A percentile compares a stretch with the other conserved stretches of the same genome.
These are phyloP conservation scores for Yponomeuta cagnagella DNA, from an alignment of 2,888 invertebrate genomes.

Conservation along the genomic window DNA sequence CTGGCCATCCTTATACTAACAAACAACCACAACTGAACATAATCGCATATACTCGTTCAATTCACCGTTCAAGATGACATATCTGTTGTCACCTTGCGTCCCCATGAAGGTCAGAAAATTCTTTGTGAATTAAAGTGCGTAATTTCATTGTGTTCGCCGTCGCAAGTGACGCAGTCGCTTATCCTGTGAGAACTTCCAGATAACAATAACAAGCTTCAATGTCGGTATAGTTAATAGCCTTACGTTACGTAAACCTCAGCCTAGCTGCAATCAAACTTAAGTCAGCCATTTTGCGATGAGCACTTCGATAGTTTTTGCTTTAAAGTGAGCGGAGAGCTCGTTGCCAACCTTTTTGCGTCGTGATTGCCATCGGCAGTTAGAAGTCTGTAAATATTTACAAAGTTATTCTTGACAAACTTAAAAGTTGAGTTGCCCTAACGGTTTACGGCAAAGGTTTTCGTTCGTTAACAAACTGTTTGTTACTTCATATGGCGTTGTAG, in stretches of 20 bases:
- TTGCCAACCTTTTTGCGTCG: slow-evolving; percentile 35
- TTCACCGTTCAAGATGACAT: neutral
- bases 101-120: slow-evolving; percentile 7
- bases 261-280: slow-evolving; percentile 28
- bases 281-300: slow-evolving; percentile 64
- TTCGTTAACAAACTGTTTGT: neutral
- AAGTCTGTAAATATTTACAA: slow-evolving; percentile 25
- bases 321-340: slow-evolving; percentile 47
- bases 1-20: slow-evolving; percentile 23
- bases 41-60: slow-evolving; percentile 10
- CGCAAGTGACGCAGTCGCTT: slow-evolving; percentile 30
- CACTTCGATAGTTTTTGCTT: slow-evolving; percentile 51
- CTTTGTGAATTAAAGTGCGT: neutral
- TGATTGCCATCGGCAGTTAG: slow-evolving; percentile 33
- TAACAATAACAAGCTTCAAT: slow-evolving; percentile 54
- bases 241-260: slow-evolving; percentile 45
- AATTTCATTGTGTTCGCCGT: slow-evolving; percentile 13
- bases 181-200: slow-evolving; percentile 53
- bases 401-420: slow-evolving; percentile 1
- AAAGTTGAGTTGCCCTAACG: neutral
- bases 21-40: slow-evolving; percentile 23
- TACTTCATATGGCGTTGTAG: too few species aligned
- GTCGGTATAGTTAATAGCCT: slow-evolving; percentile 39
- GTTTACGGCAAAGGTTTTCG: neutral
- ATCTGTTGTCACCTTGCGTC: slow-evolving; percentile 1